phyloP scores from a whole-genome alignment of 2,888 invertebrate genomes.

The Noctua fimbriata region DNA sequence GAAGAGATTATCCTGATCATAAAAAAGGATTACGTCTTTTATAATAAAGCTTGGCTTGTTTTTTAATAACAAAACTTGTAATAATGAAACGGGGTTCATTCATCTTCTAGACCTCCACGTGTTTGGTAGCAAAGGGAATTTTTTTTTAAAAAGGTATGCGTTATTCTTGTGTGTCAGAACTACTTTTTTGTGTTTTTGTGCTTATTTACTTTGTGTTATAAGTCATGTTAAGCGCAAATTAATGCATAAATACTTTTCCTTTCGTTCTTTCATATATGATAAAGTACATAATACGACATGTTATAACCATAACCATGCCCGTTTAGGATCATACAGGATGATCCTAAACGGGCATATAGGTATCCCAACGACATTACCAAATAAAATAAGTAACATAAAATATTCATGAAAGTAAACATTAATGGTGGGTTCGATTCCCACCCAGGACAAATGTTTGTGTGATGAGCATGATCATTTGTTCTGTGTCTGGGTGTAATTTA shows the following conservation, averaged over 20 bases:
- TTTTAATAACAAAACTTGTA: background rate
- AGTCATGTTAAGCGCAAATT: background rate
- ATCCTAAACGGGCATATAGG: no score
- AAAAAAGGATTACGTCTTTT: constrained; percentile 11
- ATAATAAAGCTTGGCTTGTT: background rate
- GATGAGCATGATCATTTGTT: no score
- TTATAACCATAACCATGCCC: no score
- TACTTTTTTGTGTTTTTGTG: background rate
- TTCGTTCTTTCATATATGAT: background rate
- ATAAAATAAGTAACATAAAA: no score
- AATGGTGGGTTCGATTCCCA: no score
- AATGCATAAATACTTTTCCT: background rate
- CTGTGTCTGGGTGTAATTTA: no score
- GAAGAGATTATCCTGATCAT: constrained; percentile 10
- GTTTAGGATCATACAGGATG: no score
- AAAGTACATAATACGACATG: no score
- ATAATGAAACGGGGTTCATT: background rate
- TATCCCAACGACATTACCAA: no score
- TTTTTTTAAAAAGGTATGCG: background rate
- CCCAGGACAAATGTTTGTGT: no score
- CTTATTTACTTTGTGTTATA: background rate
- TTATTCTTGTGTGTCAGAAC: background rate
- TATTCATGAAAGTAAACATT: no score
- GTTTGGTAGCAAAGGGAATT: no score
- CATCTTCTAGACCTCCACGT: background rate